Evolutionary conservation across 2,113 vertebrate genomes (phyloP).

Genomic region (Chaetorhynchus papuensis): DNA sequence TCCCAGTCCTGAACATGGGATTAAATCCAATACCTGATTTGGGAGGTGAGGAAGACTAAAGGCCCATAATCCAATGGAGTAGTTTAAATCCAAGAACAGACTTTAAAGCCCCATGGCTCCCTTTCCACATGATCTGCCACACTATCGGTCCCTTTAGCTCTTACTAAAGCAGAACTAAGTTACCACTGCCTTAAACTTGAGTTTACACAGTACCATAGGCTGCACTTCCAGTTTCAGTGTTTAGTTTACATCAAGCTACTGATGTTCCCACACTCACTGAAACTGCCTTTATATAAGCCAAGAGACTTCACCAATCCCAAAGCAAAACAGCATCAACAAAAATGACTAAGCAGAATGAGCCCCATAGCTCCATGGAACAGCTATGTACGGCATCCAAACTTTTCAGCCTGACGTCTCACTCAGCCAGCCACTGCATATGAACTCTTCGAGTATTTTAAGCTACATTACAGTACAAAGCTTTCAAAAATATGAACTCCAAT

Average conservation of each 20-base stretch:
- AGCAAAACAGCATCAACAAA: slow-evolving; percentile 10
- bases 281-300: neutral
- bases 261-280: slow-evolving; percentile 23
- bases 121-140: neutral
- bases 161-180: neutral
- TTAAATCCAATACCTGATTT: neutral
- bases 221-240: neutral
- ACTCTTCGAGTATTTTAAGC: neutral
- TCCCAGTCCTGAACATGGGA: neutral
- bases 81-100: neutral
- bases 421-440: neutral
- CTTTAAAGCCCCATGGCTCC: neutral
- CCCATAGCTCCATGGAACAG: slow-evolving; percentile 14
- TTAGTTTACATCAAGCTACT: neutral
- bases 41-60: neutral
- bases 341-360: slow-evolving; percentile 65
- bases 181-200: neutral
- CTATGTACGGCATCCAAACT: slow-evolving; percentile 26
- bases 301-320: slow-evolving; percentile 21
- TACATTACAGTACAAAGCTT: neutral
- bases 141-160: neutral
- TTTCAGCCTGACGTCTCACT: neutral
- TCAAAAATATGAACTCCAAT: neutral
- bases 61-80: neutral
- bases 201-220: neutral